Conservation (phyloP, 2,888 invertebrate species). For the Synanthedon myopaeformis region DNA sequence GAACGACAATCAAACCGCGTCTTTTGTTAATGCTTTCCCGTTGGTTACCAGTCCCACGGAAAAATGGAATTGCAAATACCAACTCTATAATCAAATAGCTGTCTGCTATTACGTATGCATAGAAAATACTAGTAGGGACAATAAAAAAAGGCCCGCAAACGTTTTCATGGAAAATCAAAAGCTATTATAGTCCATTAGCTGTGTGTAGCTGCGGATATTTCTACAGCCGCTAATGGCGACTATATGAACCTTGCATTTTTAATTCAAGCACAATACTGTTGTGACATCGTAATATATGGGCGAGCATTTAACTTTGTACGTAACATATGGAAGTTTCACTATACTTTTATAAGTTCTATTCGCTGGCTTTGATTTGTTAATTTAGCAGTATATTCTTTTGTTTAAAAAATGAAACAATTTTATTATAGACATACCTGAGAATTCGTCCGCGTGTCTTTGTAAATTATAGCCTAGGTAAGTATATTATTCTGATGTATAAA, state of each 20-base stretch:
- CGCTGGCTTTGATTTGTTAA: no score
- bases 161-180: constrained; percentile 47
- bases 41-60: constrained; percentile 39
- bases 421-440: no score
- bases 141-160: constrained; percentile 44
- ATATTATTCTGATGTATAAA: no score
- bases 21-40: constrained; percentile 52
- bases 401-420: no score
- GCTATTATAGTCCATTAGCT: constrained; percentile 25
- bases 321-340: no score
- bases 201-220: not conserved
- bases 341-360: no score
- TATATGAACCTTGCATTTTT: constrained; percentile 33
- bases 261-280: constrained; percentile 17
- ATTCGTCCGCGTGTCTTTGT: no score
- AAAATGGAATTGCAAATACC: constrained; percentile 40
- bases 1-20: constrained; percentile 25
- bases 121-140: constrained; percentile 50
- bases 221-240: constrained; percentile 8
- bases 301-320: no score
- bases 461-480: no score
- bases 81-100: constrained; percentile 45
- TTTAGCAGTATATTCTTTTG: no score
- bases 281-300: constrained; percentile 7
- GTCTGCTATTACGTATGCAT: constrained; percentile 40